A percentile compares a stretch with the other conserved stretches of the same genome.
Evolutionary conservation across 2,888 invertebrate genomes (phyloP).

Genomic region (Drosophila mercatorum): DNA sequence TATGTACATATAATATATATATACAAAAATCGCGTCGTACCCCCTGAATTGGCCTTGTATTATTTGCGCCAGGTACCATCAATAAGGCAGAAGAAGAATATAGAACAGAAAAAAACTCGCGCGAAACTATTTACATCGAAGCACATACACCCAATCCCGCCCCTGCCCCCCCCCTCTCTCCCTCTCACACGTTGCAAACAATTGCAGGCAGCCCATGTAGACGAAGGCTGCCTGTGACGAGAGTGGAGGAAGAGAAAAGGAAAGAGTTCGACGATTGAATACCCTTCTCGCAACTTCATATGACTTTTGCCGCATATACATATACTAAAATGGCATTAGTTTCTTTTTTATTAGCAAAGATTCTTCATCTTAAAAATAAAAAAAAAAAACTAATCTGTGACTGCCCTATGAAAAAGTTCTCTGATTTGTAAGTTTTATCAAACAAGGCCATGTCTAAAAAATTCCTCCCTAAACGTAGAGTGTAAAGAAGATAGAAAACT

Average conservation of each 20-base stretch:
- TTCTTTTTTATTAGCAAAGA: background rate
- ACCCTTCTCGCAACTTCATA: conserved; percentile 5
- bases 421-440: background rate
- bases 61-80: conserved; percentile 76
- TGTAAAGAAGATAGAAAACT: background rate
- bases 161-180: background rate
- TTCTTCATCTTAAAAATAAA: background rate
- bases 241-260: conserved; percentile 41
- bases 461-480: background rate
- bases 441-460: background rate
- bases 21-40: conserved; percentile 48
- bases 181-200: conserved; percentile 34
- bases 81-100: conserved; percentile 45
- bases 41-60: conserved; percentile 67
- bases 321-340: background rate
- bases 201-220: conserved; percentile 42
- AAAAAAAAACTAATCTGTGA: background rate
- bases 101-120: conserved; percentile 58
- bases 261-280: conserved; percentile 19
- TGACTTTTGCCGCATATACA: background rate
- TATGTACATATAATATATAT: conserved; percentile 16
- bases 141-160: conserved; percentile 10
- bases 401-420: background rate
- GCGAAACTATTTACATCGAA: conserved; percentile 66
- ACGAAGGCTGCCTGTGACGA: conserved; percentile 75